phyloP scores from a whole-genome alignment of 2,797 vertebrate species.

The Lithobates pipiens region DNA sequence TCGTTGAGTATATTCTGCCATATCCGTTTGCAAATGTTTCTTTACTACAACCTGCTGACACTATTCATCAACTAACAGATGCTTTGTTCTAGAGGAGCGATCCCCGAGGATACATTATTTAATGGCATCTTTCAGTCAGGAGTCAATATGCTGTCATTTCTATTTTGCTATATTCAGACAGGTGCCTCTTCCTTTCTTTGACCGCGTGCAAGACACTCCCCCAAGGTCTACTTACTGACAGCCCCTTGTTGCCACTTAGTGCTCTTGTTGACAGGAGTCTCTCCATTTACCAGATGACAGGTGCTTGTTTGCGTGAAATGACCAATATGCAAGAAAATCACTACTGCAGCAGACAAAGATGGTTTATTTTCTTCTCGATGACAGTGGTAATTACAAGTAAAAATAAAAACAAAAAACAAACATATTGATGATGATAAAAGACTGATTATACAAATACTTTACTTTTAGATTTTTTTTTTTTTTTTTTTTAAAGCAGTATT shows the following conservation, averaged over 20 bases:
- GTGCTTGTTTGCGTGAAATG: constrained; percentile 75
- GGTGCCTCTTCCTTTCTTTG: constrained; percentile 66
- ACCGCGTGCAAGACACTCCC: constrained; percentile 60
- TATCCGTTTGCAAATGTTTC: constrained; percentile 44
- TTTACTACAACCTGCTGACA: constrained; percentile 52
- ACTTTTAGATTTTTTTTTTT: not conserved
- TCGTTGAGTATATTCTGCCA: constrained; percentile 45
- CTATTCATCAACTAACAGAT: constrained; percentile 66
- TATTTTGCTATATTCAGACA: constrained; percentile 60
- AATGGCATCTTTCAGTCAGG: constrained; percentile 64
- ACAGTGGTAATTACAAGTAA: constrained; percentile 67
- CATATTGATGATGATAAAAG: not conserved
- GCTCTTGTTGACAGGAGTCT: constrained; percentile 73
- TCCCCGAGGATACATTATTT: constrained; percentile 58
- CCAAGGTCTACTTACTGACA: constrained; percentile 63
- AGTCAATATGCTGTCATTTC: constrained; percentile 65
- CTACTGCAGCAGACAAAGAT: constrained; percentile 62
- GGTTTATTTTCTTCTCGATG: constrained; percentile 61
- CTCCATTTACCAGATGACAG: constrained; percentile 75
- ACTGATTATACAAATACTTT: not conserved
- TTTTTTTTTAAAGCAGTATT: too few relatives aligned
- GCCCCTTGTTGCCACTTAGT: constrained; percentile 59
- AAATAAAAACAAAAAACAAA: constrained; percentile 4
- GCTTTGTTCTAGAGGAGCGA: constrained; percentile 58
- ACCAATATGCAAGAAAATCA: constrained; percentile 65